phyloP scores from a whole-genome alignment of 2,797 vertebrate genomes.

The Dicrostonyx torquatus region DNA sequence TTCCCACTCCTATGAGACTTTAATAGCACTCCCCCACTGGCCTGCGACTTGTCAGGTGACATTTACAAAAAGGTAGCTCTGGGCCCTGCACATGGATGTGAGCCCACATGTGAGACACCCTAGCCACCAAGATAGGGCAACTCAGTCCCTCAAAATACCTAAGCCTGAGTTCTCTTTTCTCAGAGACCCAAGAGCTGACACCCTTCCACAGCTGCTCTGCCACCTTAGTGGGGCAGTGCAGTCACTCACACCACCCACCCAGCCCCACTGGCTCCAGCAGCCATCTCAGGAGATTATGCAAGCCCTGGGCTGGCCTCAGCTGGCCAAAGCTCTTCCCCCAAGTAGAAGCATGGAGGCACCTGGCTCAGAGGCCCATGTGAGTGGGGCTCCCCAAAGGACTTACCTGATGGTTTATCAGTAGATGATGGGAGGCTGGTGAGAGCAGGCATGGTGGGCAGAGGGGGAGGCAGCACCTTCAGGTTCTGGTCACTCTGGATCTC shows the following conservation, averaged over 20 bases:
- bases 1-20: neutral
- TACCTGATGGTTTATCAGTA: conserved; percentile 96
- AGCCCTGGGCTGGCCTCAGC: neutral
- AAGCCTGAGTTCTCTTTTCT: neutral
- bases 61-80: neutral
- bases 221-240: neutral
- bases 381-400: conserved; percentile 80
- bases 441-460: conserved; percentile 94
- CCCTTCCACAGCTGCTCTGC: neutral
- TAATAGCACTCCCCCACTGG: neutral
- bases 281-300: neutral
- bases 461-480: conserved; percentile 91
- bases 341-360: neutral
- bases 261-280: neutral
- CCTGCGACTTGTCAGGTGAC: neutral
- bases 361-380: neutral
- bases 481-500: conserved; percentile 98
- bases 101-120: neutral
- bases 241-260: neutral
- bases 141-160: neutral
- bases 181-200: neutral
- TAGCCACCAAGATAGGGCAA: neutral
- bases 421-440: conserved; percentile 94
- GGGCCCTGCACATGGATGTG: neutral
- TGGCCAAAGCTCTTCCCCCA: neutral